Conservation (phyloP, 2,113 vertebrate genomes). For the Steatornis caripensis region DNA sequence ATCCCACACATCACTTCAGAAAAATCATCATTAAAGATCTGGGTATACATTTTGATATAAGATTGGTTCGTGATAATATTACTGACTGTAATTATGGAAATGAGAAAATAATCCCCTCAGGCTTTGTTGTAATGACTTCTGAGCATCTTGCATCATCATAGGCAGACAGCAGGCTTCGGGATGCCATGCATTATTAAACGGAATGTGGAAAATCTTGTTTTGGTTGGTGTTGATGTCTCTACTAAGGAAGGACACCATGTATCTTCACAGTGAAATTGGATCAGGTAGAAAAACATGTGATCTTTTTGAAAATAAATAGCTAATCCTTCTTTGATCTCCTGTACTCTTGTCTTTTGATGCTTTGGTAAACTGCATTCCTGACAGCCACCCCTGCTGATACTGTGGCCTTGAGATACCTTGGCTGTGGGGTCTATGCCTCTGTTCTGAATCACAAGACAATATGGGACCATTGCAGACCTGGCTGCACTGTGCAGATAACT, state of each 20-base stretch:
- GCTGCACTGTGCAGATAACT: background rate
- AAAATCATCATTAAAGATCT: background rate
- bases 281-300: background rate
- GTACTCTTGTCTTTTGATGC: background rate
- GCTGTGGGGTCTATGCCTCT: background rate
- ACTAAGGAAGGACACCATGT: background rate
- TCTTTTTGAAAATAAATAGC: background rate
- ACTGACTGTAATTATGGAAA: conserved; percentile 50
- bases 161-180: conserved; percentile 23
- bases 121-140: conserved; percentile 45
- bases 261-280: conserved; percentile 31
- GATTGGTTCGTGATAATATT: conserved; percentile 26
- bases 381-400: background rate
- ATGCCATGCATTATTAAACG: conserved; percentile 21
- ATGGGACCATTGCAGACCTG: background rate
- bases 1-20: conserved; percentile 17
- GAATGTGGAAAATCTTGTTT: conserved; percentile 63
- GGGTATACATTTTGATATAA: conserved; percentile 30
- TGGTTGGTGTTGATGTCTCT: background rate
- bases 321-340: conserved; percentile 5
- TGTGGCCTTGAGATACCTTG: background rate
- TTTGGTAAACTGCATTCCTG: background rate
- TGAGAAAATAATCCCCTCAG: conserved; percentile 31
- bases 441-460: background rate
- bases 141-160: conserved; percentile 40